Base-by-base conservation (phyloP, 2,113 vertebrate species). In the Origma solitaria region DNA sequence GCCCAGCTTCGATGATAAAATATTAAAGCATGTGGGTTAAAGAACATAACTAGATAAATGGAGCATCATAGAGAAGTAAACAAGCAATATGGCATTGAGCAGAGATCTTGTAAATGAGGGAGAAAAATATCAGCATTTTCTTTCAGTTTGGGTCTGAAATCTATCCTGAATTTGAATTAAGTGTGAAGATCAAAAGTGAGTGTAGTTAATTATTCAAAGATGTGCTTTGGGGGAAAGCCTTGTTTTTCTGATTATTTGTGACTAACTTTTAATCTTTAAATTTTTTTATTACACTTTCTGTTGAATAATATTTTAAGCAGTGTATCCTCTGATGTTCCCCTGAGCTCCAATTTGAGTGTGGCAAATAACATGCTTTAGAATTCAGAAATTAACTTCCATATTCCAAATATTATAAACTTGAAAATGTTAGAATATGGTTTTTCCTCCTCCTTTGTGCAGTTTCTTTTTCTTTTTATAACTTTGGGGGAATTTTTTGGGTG, bases 171-270 rank as follows among this genome's bases (percentile, higher is more conserved):
- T 94, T 90, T 94, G 86, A 93, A 92, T 94, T 92, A 94, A 94
- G 71, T 42, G 17, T 75, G 86, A 90, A 95, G 95, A 97, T 97
- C 90, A 97, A 96, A 97, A 17, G 0, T 83, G 33, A 88, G 19
- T n/a, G 20, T 47, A 37, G 33, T 95, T 94, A 97, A 97, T 92
- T 95, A 97, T 97, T 96, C 73, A 95, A 92, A 86, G 71, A 70
- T 54, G 65, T 33, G 79, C 95, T 94, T 86, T 88, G 82, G 86
- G 88, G 88, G 20, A 90, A 95, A 90, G 62, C 4, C 88, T 96
- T 88, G 62, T 2, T 45, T 90, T 93, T 86, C 86, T 94, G 54
- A 83, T 92, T 94, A 77, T 83, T 86, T 95, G 71, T 93, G 88
- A 73, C 40, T 65, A 86, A 82, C 60, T 90, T 95, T 45, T 72